Conservation (phyloP, 2,113 vertebrate genomes). For the Anas platyrhynchos region DNA sequence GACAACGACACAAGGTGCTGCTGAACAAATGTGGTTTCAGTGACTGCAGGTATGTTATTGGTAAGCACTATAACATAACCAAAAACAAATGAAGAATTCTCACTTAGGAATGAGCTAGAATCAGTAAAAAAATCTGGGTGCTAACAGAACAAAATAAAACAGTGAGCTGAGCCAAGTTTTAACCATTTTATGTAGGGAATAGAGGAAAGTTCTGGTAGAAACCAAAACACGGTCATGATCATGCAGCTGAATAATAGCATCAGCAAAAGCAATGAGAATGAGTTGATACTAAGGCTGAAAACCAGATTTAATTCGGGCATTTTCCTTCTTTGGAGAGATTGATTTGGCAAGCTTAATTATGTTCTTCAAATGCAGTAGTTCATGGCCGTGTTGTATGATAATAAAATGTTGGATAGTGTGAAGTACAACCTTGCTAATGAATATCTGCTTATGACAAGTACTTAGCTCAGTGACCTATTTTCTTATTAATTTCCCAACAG, state of each 20-base stretch:
- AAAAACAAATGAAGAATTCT: not conserved
- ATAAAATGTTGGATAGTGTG: slow-evolving; percentile 11
- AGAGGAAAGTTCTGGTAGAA: not conserved
- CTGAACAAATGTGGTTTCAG: not conserved
- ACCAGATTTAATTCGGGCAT: not conserved
- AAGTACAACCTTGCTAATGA: slow-evolving; percentile 9
- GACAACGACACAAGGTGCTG: not conserved
- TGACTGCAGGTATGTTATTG: not conserved
- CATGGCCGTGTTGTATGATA: not conserved
- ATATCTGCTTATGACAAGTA: not conserved
- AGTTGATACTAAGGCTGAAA: not conserved
- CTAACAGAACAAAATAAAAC: not conserved
- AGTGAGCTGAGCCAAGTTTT: not conserved
- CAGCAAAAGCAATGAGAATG: not conserved
- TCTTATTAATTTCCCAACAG: slow-evolving; percentile 18
- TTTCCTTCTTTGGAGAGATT: not conserved
- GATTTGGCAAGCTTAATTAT: not conserved
- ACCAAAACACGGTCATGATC: not conserved
- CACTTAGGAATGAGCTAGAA: not conserved
- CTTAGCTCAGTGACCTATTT: slow-evolving; percentile 29
- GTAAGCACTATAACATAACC: not conserved
- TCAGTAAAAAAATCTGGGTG: not conserved
- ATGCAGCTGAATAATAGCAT: not conserved
- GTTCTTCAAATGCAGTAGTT: not conserved
- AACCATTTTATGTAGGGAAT: not conserved